Evolutionary conservation across 2,113 vertebrate species (phyloP), one percentile per base, ranked within the genome.

Genomic region (Etheostoma cragini): DNA sequence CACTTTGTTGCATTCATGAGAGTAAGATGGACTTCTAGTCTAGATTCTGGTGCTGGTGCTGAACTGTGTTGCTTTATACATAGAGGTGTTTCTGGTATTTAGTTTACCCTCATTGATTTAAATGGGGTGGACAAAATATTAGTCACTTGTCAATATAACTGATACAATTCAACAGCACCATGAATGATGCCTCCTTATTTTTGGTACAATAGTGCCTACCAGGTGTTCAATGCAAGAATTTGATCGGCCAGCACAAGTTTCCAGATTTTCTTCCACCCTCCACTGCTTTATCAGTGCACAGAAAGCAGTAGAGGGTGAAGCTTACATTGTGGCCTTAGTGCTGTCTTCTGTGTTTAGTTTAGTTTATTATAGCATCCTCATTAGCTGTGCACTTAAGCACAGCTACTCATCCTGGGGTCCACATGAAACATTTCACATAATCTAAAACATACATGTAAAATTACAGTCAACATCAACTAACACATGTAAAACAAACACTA

Each of bases 11-110:
- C 74, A 5, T 46, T 69, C 11, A 57, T 21, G 15, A 8, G 50
- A 10, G n/a, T 65, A 19, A 56, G 62, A 54, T 22, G 12, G 45
- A 67, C 47, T 54, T 68, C 61, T 77, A 54, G 46, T 53, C 8
- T 3, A 7, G 10, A 12, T 61, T 19, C 17, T 61, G 58, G 30
- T 61, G 58, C 30, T 61, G 30, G n/a, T n/a, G n/a, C 38, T 38
- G 16, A 30, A 21, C 7, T 60, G 15, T 10, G 35, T 19, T 35
- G 16, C 49, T 3, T 47, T 47, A 47, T 47, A 47, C 15, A 13
- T 6, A 42, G 10, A 42, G 38, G 15, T 47, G 12, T 13, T 47
- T 16, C 46, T 47, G 15, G 10, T 42, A 42, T 42, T 42, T 47
- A 15, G 15, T 47, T 47, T 47, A 47, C 38, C 38, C 38, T 42